Evolutionary conservation across 2,797 vertebrate genomes (phyloP), one percentile per base, ranked within the genome.

Genomic region (Euphonia xanthogaster): DNA sequence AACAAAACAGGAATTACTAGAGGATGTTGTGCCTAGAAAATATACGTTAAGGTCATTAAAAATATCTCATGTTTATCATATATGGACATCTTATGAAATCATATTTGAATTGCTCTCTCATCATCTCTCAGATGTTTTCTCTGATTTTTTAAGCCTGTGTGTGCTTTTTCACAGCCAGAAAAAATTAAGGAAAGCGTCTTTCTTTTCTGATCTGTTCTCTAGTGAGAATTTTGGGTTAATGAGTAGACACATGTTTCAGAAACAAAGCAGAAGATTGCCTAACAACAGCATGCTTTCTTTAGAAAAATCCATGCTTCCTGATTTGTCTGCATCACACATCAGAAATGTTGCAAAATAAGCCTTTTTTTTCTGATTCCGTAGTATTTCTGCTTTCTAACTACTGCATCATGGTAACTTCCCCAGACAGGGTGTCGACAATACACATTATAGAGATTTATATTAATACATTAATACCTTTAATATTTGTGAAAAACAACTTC

Each of bases 251-350:
- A 54, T 39, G 61, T 48, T 94, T 89, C 65, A 77, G 88, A 94
- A 91, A 71, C 45, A 93, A 93, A 95, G 71, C 53, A 79, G 61
- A 86, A 88, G 19, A 91, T 89, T 89, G 89, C 91, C 68, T 89
- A 93, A 97, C 65, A 68, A 68, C 89, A 78, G 62, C 39, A 86
- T 17, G 44, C 72, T 91, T 93, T 72, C 72, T 92, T 96, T 88
- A 91, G 74, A 77, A 82, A 88, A 90, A 62, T 57, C 50, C 30
- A 35, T 42, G 44, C 44, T 96, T 96, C 84, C 94, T 78, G 86
- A 72, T 75, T 88, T 90, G 79, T 70, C 91, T 90, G 44, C 44
- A 77, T 73, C 37, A 68, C 44, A 83, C 44, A 75, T 70, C 24
- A 74, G 44, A 91, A 75, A 81, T 21, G 30, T 88, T 94, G 54